Base-by-base conservation (phyloP, 2,888 invertebrate genomes). In the Thecocarcelia acutangulata region DNA sequence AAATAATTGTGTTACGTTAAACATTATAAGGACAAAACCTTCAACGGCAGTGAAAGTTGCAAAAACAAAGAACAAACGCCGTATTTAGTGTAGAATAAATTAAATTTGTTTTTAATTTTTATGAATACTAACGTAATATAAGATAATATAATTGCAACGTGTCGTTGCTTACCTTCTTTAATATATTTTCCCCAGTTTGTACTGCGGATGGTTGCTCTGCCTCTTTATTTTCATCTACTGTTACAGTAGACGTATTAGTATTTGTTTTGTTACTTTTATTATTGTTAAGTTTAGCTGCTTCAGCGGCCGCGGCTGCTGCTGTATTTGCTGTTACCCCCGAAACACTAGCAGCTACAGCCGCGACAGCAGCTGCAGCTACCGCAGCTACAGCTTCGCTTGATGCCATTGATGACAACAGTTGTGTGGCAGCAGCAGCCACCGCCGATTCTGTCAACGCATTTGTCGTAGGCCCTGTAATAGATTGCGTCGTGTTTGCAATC, bases 401-500 rank as follows among this genome's bases (percentile, higher is more conserved):
- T 13, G 88, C 87, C 84, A 88, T 87, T 64, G 88, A 86, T 83
- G 88, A 85, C 70, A 88, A 69, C 75, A 88, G 85, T 80, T 89
- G 87, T 58, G 89, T 92, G 90, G 89, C 87, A n/a, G 88, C 88
- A n/a, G 86, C 89, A 19, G 87, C 89, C 13, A 85, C 86, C 83
- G 86, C 87, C 46, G 88, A 86, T 72, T 87, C 88, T 59, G 87
- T 85, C 40, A 87, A 78, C 46, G 85, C 63, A 78, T 69, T 82
- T 68, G 84, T 78, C 17, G 86, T 82, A 75, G 69, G 75, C 66
- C 73, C 66, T 77, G 80, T 48, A 52, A 86, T 83, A 52, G 86
- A 83, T 79, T 86, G 85, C 46, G 88, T 86, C 61, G 86, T 84
- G 72, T 85, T 85, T 46, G 85, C 77, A 42, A 56, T 73, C 15